phyloP scores from a whole-genome alignment of 2,888 invertebrate genomes.

The Ennomos fuscantarius region DNA sequence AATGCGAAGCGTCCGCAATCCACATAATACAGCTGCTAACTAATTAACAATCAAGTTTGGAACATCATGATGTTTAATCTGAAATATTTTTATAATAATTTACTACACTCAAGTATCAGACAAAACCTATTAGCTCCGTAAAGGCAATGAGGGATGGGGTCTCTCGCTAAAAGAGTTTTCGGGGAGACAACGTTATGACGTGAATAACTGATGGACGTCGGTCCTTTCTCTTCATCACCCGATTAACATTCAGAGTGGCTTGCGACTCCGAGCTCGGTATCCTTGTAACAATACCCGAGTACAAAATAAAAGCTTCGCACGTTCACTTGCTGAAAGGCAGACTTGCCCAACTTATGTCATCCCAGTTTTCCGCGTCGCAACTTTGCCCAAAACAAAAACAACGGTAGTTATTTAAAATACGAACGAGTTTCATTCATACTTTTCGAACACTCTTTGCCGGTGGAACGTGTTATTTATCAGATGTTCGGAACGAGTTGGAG shows the following conservation, averaged over 20 bases:
- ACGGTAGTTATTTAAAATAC: conserved; percentile 33
- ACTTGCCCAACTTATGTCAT: conserved; percentile 69
- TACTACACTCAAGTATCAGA: conserved; percentile 19
- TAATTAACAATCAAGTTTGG: conserved; percentile 6
- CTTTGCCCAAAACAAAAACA: conserved; percentile 58
- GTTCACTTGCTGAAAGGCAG: conserved; percentile 74
- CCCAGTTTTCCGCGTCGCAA: conserved; percentile 60
- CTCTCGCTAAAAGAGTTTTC: conserved; percentile 63
- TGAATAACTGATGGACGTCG: conserved; percentile 77
- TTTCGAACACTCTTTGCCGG: conserved; percentile 30
- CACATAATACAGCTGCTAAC: conserved; percentile 15
- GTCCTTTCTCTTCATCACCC: conserved; percentile 66
- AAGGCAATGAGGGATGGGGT: conserved; percentile 35
- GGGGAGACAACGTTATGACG: conserved; percentile 68
- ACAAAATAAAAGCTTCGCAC: conserved; percentile 81
- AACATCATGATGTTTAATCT: neutral
- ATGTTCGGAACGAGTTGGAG: conserved; percentile 47
- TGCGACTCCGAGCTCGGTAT: conserved; percentile 66
- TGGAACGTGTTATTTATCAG: conserved; percentile 47
- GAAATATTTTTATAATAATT: conserved; percentile 15
- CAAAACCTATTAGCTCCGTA: conserved; percentile 39
- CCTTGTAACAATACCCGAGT: conserved; percentile 75
- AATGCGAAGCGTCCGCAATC: conserved; percentile 37
- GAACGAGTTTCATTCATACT: conserved; percentile 37
- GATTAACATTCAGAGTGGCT: conserved; percentile 78